Evolutionary conservation across 2,888 invertebrate genomes (phyloP).

Genomic region (Gymnosoma rotundatum): DNA sequence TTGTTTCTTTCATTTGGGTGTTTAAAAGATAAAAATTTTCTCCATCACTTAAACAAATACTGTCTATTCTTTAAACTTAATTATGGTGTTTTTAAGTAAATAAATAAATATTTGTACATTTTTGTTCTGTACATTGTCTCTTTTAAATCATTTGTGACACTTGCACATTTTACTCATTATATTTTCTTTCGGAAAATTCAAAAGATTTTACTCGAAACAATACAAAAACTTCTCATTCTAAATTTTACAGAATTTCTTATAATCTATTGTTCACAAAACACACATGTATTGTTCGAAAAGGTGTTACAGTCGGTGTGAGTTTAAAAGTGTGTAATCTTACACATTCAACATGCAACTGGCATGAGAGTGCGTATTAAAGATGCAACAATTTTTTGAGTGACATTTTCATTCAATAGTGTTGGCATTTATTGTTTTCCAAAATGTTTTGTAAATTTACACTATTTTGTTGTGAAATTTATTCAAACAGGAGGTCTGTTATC

Average conservation of each 20-base stretch:
- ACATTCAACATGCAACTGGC: constrained; percentile 23
- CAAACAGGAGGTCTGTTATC: constrained; percentile 1
- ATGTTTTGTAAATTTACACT: constrained; percentile 60
- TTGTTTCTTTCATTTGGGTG: background rate
- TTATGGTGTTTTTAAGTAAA: constrained; percentile 47
- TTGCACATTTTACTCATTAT: constrained; percentile 69
- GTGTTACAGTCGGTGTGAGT: constrained; percentile 50
- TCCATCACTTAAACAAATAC: background rate
- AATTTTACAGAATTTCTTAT: constrained; percentile 42
- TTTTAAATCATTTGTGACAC: constrained; percentile 67
- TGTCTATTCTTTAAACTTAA: constrained; percentile 39
- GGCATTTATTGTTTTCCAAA: constrained; percentile 68
- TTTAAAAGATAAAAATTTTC: background rate
- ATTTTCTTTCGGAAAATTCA: constrained; percentile 46
- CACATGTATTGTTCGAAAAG: constrained; percentile 53
- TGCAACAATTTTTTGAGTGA: constrained; percentile 65
- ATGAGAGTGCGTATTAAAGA: constrained; percentile 43
- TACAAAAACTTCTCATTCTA: constrained; percentile 24
- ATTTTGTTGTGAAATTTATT: constrained; percentile 27
- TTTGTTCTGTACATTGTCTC: constrained; percentile 44
- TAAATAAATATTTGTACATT: constrained; percentile 51
- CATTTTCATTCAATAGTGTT: constrained; percentile 66
- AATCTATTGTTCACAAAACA: constrained; percentile 5
- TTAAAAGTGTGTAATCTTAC: constrained; percentile 52
- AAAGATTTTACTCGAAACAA: constrained; percentile 50